These are phyloP conservation scores for Tiliacea aurago DNA, from an alignment of 2,888 invertebrate genomes.

Conservation along the genomic window DNA sequence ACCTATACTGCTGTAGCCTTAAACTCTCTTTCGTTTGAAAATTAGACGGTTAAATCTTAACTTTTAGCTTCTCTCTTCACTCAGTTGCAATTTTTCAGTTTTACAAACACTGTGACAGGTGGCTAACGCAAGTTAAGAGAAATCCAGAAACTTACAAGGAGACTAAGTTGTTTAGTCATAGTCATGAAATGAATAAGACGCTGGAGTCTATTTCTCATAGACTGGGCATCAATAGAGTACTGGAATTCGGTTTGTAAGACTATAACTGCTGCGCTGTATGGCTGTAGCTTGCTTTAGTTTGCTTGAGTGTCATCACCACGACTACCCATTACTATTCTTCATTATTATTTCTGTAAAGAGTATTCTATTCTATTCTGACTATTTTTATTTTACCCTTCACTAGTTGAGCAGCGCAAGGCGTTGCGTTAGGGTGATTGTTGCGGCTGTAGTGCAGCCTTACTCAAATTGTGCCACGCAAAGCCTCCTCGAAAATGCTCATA, in stretches of 20 bases:
- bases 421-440: too few species aligned
- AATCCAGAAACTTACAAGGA: slow-evolving; percentile 92
- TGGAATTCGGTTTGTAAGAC: slow-evolving; percentile 88
- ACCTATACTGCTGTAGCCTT: too few species aligned
- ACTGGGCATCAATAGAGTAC: slow-evolving; percentile 89
- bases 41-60: slow-evolving; percentile 18
- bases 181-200: slow-evolving; percentile 90
- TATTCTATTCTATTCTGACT: background rate
- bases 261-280: slow-evolving; percentile 56
- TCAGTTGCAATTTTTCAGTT: slow-evolving; percentile 91
- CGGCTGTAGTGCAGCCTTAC: background rate
- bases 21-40: background rate
- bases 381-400: background rate
- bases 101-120: slow-evolving; percentile 94
- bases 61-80: slow-evolving; percentile 70
- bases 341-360: background rate
- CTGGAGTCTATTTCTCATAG: slow-evolving; percentile 91
- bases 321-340: slow-evolving; percentile 8
- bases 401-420: slow-evolving; percentile 16
- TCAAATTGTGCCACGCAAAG: too few species aligned
- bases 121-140: slow-evolving; percentile 93
- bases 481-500: too few species aligned
- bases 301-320: slow-evolving; percentile 66
- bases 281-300: slow-evolving; percentile 79
- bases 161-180: slow-evolving; percentile 88